Evolutionary conservation across 1,140 invertebrate genomes (phyloP).

Genomic region (Caenorhabditis inopinata): DNA sequence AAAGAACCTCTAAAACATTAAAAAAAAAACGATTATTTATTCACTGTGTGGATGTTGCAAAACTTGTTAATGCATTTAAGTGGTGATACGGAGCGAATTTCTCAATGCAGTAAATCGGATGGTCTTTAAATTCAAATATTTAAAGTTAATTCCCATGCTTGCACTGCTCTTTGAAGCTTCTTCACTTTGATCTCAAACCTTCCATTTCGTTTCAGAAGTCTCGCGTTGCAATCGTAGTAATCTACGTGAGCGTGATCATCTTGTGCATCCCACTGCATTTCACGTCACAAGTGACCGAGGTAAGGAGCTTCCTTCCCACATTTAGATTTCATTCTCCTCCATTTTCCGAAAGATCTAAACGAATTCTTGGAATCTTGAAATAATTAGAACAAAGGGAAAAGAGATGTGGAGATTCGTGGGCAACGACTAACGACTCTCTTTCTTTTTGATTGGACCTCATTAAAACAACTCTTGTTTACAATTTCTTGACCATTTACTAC

Average conservation of each 20-base stretch:
- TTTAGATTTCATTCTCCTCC: not conserved
- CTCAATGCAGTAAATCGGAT: no score
- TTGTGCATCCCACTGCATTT: slow-evolving; percentile 58
- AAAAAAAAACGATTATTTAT: no score
- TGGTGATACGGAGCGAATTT: no score
- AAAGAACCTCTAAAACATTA: no score
- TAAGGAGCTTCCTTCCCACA: not conserved
- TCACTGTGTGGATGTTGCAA: no score
- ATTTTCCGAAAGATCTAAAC: slow-evolving; percentile 12
- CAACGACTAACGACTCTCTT: not conserved
- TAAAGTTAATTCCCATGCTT: no score
- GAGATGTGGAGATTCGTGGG: no score
- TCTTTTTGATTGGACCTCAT: slow-evolving; percentile 26
- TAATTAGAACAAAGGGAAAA: not conserved
- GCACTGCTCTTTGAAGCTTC: no score
- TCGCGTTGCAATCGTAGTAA: slow-evolving; percentile 46
- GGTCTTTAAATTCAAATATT: no score
- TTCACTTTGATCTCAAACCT: not conserved
- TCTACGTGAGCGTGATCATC: slow-evolving; percentile 56
- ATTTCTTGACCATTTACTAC: no score
- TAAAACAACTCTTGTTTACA: slow-evolving; percentile 32
- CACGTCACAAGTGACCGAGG: slow-evolving; percentile 50
- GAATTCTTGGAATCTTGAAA: no score
- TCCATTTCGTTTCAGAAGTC: slow-evolving; percentile 40
- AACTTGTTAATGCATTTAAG: no score